phyloP scores from a whole-genome alignment of 2,113 vertebrate species.

The Chrysemys picta region DNA sequence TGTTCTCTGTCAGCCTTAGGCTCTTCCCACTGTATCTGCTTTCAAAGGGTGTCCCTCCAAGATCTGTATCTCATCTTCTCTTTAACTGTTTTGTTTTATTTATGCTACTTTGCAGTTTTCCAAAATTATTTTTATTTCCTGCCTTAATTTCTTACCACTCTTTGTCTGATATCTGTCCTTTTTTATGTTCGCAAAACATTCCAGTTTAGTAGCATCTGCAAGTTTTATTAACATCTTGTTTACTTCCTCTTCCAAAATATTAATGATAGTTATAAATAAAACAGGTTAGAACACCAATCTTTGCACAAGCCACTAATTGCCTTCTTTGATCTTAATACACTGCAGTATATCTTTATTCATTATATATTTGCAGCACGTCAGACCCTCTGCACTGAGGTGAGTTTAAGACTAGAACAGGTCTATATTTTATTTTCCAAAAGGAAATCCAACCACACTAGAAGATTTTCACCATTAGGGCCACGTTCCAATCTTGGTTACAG shows the following conservation, averaged over 20 bases:
- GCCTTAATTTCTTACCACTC: conserved; percentile 51
- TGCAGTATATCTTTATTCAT: background rate
- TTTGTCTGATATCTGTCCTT: background rate
- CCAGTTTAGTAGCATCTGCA: conserved; percentile 62
- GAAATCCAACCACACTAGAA: background rate
- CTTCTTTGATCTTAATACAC: background rate
- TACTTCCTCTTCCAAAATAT: conserved; percentile 33
- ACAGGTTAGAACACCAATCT: background rate
- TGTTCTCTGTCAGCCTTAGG: background rate
- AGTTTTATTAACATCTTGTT: conserved; percentile 64
- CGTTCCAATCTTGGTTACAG: conserved; percentile 23
- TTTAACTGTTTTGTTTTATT: background rate
- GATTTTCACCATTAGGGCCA: background rate
- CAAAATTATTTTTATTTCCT: conserved; percentile 19
- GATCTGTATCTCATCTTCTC: background rate
- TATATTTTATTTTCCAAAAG: background rate
- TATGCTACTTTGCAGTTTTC: conserved; percentile 28
- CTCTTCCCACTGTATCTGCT: conserved; percentile 2
- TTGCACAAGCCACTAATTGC: conserved; percentile 43
- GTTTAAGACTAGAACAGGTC: background rate
- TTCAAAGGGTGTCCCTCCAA: background rate
- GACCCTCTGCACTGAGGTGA: background rate
- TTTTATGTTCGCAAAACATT: conserved; percentile 60
- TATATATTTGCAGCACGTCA: background rate
- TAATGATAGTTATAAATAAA: conserved; percentile 10